These are phyloP conservation scores for Scolanthus callimorphus DNA, from an alignment of 92 coral and sea anemone species.

Conservation along the genomic window DNA sequence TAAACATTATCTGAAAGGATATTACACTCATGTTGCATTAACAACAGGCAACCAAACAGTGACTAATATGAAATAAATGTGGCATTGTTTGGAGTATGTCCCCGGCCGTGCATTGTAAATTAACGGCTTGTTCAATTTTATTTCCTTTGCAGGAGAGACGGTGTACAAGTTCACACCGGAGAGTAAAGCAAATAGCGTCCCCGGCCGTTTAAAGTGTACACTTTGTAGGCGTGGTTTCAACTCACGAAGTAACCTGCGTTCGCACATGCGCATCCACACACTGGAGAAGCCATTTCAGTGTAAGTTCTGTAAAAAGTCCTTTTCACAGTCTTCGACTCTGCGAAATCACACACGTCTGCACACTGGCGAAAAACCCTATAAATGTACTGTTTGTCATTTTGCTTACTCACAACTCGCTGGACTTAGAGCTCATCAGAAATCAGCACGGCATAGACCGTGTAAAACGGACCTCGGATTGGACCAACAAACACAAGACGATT, in stretches of 20 bases:
- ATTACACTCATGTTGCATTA: slow-evolving; percentile 11
- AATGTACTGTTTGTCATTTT: slow-evolving; percentile 96
- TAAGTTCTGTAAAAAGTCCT: slow-evolving; percentile 95
- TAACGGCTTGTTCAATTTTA: neutral
- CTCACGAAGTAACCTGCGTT: slow-evolving; percentile 95
- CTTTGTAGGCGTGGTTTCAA: slow-evolving; percentile 96
- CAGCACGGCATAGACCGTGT: slow-evolving; percentile 87
- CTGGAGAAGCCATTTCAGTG: slow-evolving; percentile 98
- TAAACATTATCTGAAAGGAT: slow-evolving; percentile 49
- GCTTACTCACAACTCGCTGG: slow-evolving; percentile 99
- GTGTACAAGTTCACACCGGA: slow-evolving; percentile 76
- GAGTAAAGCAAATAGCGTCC: slow-evolving; percentile 48
- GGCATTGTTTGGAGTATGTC: too few species aligned
- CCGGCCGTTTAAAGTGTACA: slow-evolving; percentile 92
- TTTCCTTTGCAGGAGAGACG: slow-evolving; percentile 48
- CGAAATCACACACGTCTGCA: slow-evolving; percentile 96
- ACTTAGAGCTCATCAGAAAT: slow-evolving; percentile 95
- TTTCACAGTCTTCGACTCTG: slow-evolving; percentile 96
- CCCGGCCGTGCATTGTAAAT: too few species aligned
- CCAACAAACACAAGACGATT: neutral
- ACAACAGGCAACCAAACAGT: slow-evolving; percentile 1
- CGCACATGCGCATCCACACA: slow-evolving; percentile 99
- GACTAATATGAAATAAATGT: slow-evolving; percentile 7
- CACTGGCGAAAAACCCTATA: slow-evolving; percentile 98
- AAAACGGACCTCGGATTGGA: slow-evolving; percentile 8